Base-by-base conservation (phyloP, 2,113 vertebrate species). In the Tonatia bakeri region DNA sequence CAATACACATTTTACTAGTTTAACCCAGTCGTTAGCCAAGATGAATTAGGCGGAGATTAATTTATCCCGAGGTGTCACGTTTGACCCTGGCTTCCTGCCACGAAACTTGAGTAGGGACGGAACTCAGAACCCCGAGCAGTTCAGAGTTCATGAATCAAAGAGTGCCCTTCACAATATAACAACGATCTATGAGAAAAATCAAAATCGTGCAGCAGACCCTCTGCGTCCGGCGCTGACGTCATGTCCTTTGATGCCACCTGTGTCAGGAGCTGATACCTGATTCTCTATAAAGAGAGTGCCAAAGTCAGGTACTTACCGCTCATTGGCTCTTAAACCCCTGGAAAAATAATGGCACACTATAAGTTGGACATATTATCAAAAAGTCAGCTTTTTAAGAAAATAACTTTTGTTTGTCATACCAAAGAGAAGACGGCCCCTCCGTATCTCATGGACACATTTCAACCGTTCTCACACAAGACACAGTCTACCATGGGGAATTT, bases 41-140 rank as follows among this genome's bases (percentile, higher is more conserved):
- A 75, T 52, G 50, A 86, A 81, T 92, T 92, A 65, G 10, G 26
- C 81, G 72, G 77, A 92, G 43, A 90, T 87, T 80, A 93, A 81
- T 76, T 91, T 82, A 52, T 82, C 26, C 38, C 3, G n/a, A 89
- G 79, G 77, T 14, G 11, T 70, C 64, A 80, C 50, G 14, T 12
- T 31, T 81, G 47, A 85, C 31, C 11, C 59, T 70, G 59, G n/a
- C 36, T 96, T 94, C 50, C 87, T 43, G 47, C 81, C 43, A 76
- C 81, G 45, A 85, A 91, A 88, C 61, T 19, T 88, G 26, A 89
- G 9, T 22, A 87, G 15, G 61, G 56, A 56, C 50, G 56, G 61
- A 96, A 54, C 45, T 67, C 15, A 31, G 36, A 19, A 65, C 38
- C 22, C 56, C 47, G 38, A 84, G 79, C 47, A 67, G 64, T 47